A percentile compares a stretch with the other conserved stretches of the same genome.
phyloP scores from a whole-genome alignment of 2,888 invertebrate species.

The Drosophila neotestacea region DNA sequence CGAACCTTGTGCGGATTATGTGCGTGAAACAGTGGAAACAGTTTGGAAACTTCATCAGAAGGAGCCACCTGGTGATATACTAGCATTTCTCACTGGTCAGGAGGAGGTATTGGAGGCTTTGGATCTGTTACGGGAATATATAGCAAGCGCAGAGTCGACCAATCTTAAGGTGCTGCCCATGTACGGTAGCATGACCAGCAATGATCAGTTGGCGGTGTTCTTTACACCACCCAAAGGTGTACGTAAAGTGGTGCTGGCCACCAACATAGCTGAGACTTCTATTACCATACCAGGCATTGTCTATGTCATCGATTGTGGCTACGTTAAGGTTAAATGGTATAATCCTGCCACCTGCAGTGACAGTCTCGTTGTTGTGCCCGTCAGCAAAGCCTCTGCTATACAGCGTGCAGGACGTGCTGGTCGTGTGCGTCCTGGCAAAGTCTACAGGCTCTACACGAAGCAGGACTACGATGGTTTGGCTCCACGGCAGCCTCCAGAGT shows the following conservation, averaged over 20 bases:
- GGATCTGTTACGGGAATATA: conserved; percentile 87
- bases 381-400: conserved; percentile 94
- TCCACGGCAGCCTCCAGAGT: conserved; percentile 93
- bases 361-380: conserved; percentile 92
- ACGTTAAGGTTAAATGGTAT: conserved; percentile 96
- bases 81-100: conserved; percentile 96
- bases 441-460: conserved; percentile 93
- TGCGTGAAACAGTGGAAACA: conserved; percentile 94
- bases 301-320: conserved; percentile 98
- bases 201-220: conserved; percentile 93
- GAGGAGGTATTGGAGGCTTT: conserved; percentile 95
- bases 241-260: conserved; percentile 96
- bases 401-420: conserved; percentile 98
- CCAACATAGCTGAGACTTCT: conserved; percentile 98
- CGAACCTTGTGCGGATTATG: conserved; percentile 95
- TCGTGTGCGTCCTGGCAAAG: conserved; percentile 92
- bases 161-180: conserved; percentile 91
- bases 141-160: conserved; percentile 86
- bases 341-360: conserved; percentile 93
- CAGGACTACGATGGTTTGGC: conserved; percentile 90
- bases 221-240: conserved; percentile 89
- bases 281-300: conserved; percentile 97
- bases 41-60: conserved; percentile 94
- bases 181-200: conserved; percentile 95
- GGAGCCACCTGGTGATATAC: conserved; percentile 93